Evolutionary conservation across 2,888 invertebrate genomes (phyloP).

Genomic region (Sarcophaga caerulescens): DNA sequence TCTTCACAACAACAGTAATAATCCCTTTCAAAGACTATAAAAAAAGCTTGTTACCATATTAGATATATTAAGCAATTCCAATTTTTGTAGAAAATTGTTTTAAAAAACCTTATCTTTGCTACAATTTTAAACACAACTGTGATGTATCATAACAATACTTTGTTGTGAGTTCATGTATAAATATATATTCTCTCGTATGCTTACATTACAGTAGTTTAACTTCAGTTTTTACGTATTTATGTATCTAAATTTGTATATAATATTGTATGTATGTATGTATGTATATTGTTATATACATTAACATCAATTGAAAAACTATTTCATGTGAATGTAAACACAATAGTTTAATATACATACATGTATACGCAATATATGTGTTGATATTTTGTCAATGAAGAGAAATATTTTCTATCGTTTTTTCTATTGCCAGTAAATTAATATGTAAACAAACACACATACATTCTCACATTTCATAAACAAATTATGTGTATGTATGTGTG

Average conservation of each 20-base stretch:
- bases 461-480: background rate
- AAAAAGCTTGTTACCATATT: no score
- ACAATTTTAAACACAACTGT: no score
- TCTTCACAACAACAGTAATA: no score
- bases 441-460: background rate
- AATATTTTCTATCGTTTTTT: conserved; percentile 7
- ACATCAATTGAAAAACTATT: conserved; percentile 51
- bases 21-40: no score
- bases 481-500: background rate
- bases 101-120: no score
- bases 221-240: no score
- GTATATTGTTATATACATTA: conserved; percentile 25
- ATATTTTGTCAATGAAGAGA: background rate
- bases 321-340: conserved; percentile 22
- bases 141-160: no score
- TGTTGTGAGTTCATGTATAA: no score
- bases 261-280: background rate
- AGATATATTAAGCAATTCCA: no score
- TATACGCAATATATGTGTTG: background rate
- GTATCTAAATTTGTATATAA: conserved; percentile 15
- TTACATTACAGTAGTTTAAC: no score
- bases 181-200: no score
- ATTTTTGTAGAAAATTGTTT: no score
- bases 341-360: conserved; percentile 2
- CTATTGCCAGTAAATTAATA: conserved; percentile 15